These are phyloP conservation scores for Tetragnatha versicolor DNA, from an alignment of 1,140 invertebrate genomes.

Conservation along the genomic window DNA sequence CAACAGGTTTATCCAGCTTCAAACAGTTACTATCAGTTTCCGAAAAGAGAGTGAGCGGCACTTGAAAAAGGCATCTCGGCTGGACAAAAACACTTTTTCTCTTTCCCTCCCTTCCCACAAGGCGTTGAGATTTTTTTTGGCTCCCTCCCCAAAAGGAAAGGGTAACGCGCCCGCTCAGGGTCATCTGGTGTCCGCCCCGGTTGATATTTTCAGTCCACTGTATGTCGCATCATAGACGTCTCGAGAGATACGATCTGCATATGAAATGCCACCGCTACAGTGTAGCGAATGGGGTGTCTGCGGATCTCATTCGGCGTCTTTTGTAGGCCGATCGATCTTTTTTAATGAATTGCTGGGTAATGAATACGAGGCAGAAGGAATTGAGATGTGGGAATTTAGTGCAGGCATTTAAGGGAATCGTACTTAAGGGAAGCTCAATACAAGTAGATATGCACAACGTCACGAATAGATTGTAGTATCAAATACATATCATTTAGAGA, in stretches of 20 bases:
- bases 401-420: no score
- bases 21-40: slow-evolving; percentile 48
- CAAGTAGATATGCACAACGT: no score
- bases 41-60: neutral
- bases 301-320: neutral
- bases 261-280: neutral
- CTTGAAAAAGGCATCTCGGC: slow-evolving; percentile 1
- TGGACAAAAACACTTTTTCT: slow-evolving; percentile 15
- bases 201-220: no score
- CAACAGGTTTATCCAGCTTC: slow-evolving; percentile 49
- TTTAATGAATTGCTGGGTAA: no score
- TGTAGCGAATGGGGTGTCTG: neutral
- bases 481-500: no score
- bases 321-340: neutral
- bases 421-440: no score
- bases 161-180: slow-evolving; percentile 30
- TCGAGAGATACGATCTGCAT: neutral
- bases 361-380: no score
- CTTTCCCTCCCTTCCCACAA: neutral
- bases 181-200: no score
- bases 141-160: neutral
- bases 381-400: no score
- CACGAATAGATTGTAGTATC: no score
- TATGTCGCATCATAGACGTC: neutral
- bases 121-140: neutral